Percentiles rank a stretch among this genome's conserved stretches.
phyloP scores from a whole-genome alignment of 1,140 invertebrate species.

The Carposina sasakii region DNA sequence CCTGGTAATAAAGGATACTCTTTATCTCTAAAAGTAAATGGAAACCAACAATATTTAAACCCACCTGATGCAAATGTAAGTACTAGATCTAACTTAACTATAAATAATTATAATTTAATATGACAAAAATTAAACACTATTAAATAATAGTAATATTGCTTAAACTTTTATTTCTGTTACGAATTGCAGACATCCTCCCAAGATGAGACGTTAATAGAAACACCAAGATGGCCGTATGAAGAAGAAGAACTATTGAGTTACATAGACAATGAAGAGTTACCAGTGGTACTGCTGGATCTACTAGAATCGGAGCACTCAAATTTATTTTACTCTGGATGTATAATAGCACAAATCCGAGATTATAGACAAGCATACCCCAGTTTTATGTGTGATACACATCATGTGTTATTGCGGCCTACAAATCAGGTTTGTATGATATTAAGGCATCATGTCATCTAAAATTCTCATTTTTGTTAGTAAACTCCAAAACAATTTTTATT shows the following conservation, averaged over 20 bases:
- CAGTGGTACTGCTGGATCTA: conserved; percentile 87
- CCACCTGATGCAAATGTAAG: conserved; percentile 60
- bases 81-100: conserved; percentile 14
- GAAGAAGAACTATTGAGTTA: conserved; percentile 83
- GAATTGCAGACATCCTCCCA: conserved; percentile 45
- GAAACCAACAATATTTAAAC: conserved; percentile 66
- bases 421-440: too few species aligned
- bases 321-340: conserved; percentile 93
- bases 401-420: conserved; percentile 91
- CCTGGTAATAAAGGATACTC: conserved; percentile 94
- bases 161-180: conserved; percentile 1
- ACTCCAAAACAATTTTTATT: too few species aligned
- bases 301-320: conserved; percentile 85
- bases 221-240: conserved; percentile 83
- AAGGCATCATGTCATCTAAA: too few species aligned
- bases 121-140: background rate
- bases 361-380: conserved; percentile 85
- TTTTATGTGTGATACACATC: conserved; percentile 82
- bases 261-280: conserved; percentile 90
- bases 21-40: conserved; percentile 80
- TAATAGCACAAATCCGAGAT: conserved; percentile 92
- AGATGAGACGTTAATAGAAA: conserved; percentile 80
- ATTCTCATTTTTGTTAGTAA: conserved; percentile 19
- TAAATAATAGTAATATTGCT: background rate
- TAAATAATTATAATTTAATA: background rate